Evolutionary conservation across 1,140 invertebrate species (phyloP).

Genomic region (Bombus ignitus): DNA sequence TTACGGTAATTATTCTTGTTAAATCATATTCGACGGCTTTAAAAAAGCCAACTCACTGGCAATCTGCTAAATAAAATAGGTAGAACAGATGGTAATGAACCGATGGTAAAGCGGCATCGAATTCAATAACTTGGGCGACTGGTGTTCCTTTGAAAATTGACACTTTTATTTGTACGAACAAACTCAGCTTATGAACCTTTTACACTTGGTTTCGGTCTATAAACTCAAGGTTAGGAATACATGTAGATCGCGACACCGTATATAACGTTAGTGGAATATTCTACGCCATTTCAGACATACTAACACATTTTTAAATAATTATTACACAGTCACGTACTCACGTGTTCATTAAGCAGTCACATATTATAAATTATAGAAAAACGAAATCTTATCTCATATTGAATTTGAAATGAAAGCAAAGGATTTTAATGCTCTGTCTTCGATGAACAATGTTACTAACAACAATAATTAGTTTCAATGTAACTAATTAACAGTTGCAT

Average conservation of each 20-base stretch:
- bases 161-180: neutral
- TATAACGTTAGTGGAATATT: no score
- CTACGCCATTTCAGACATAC: neutral
- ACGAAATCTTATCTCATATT: neutral
- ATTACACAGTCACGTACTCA: neutral
- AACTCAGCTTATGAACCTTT: neutral
- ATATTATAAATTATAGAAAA: no score
- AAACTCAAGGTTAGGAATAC: neutral
- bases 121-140: neutral
- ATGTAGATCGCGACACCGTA: neutral
- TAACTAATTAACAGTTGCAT: neutral
- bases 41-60: neutral
- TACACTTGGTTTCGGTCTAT: neutral
- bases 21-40: neutral
- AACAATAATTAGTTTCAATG: neutral
- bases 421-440: neutral
- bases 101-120: neutral
- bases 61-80: neutral
- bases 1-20: no score
- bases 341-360: neutral
- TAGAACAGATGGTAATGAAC: neutral
- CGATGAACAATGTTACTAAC: no score
- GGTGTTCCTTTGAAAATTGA: neutral
- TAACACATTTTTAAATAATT: neutral
- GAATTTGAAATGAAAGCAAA: neutral